phyloP scores from a whole-genome alignment of 2,888 invertebrate species.

The Melanargia galathea region DNA sequence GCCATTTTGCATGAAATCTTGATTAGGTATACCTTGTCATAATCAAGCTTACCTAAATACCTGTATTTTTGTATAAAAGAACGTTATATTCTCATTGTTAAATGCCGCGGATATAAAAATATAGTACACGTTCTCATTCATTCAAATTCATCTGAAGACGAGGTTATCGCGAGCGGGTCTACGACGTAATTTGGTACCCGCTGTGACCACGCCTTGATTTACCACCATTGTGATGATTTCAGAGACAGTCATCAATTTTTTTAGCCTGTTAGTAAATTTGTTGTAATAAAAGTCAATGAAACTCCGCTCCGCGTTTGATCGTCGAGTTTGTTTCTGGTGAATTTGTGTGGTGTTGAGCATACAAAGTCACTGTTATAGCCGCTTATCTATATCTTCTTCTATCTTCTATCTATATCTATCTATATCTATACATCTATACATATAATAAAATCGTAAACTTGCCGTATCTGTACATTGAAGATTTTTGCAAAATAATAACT shows the following conservation, averaged over 20 bases:
- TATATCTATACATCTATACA: too few relatives aligned
- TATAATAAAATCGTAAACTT: too few relatives aligned
- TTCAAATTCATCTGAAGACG: constrained; percentile 15
- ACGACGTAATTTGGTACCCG: constrained; percentile 5
- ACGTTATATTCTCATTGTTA: not conserved
- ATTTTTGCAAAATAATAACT: too few relatives aligned
- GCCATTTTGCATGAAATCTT: too few relatives aligned
- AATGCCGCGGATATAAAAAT: not conserved
- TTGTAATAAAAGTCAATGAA: not conserved
- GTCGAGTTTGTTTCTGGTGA: not conserved
- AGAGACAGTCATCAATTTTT: not conserved
- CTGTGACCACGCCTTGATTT: constrained; percentile 1
- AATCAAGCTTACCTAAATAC: too few relatives aligned
- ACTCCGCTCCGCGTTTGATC: too few relatives aligned
- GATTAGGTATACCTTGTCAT: too few relatives aligned
- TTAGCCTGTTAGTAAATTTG: not conserved
- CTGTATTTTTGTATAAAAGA: not conserved
- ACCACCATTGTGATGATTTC: constrained; percentile 5
- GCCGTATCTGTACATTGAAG: too few relatives aligned
- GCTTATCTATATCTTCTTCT: too few relatives aligned
- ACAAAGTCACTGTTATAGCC: too few relatives aligned
- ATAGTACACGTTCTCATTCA: constrained; percentile 2
- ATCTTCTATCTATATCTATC: too few relatives aligned
- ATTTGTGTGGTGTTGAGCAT: too few relatives aligned
- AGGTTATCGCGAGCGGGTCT: constrained; percentile 2